Evolutionary conservation across 2,888 invertebrate genomes (phyloP), one percentile per base, ranked within the genome.

Genomic region (Dichetophora obliterata): DNA sequence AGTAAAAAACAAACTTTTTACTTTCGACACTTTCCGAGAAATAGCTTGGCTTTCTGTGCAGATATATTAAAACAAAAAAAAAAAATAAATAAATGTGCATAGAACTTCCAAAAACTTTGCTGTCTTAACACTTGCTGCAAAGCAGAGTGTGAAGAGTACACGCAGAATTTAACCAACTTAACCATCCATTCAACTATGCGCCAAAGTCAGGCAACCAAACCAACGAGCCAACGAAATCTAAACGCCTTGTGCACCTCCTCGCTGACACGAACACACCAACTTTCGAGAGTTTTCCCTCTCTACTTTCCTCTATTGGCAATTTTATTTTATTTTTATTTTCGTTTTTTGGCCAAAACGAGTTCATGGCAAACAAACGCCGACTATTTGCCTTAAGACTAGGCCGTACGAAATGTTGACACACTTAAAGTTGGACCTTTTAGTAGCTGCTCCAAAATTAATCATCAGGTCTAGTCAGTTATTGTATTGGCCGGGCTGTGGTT

Each of bases 61-160:
- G 73, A 72, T 43, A 59, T 72, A 72, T 73, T 63, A 73, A 73
- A 73, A 73, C n/a, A 73, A 31, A 70, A 19, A 50, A 50, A 43
- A 43, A 43, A 11, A 43, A 43, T 11, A 43, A 11, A n/a, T n/a
- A n/a, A n/a, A n/a, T n/a, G 2, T 11, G 43, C 43, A 43, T 14
- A 43, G 43, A 43, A 43, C 43, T 43, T 43, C 14, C 43, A 43
- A 43, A 57, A 71, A 71, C 71, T 71, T 71, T 37, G 57, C 43
- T 31, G 52, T 27, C 65, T 63, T 74, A 65, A 74, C 52, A 74
- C 52, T 72, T 74, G 66, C 54, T 66, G 37, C 61, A 50, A 31
- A 11, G 50, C 16, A 24, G 65, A 31, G 71, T 71, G 73, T 73
- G 73, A 73, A 73, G 63, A 73, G 63, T 37, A 52, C 52, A 65